Base-by-base conservation (phyloP, 2,888 invertebrate genomes). In the Trichogramma evanescens region DNA sequence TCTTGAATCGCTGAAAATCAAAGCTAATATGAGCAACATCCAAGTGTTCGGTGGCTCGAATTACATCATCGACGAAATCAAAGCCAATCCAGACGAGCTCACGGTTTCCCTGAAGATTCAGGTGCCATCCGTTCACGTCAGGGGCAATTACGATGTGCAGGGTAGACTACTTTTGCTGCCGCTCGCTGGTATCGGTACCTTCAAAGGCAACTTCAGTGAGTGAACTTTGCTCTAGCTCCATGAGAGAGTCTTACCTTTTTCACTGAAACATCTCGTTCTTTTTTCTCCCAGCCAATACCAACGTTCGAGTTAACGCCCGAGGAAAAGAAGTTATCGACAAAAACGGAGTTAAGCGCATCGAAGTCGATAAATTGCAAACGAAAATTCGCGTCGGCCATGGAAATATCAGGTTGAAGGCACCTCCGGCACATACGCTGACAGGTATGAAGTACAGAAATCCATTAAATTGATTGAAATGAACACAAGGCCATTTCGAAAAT, bases 11-110 rank as follows among this genome's bases (percentile, higher is more conserved):
- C 81, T 91, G 38, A 84, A 83, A 66, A 75, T 91, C 54, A 87
- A 87, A 69, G 89, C 90, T 0, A 83, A 84, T 4, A 82, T 89
- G 68, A 87, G 80, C 65, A 83, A 89, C 63, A 83, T 89, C 54
- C 82, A 82, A 63, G 83, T 89, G 0, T 78, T 79, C 55, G 91
- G 91, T 0, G 83, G 84, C 9, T 84, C 86, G 0, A 81, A 85
- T 64, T 88, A 86, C 68, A 79, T 82, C 40, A 79, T 91, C 43
- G 83, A 87, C 46, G 75, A 77, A 1, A 54, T 73, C 50, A 81
- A 81, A 54, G 79, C 80, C 41, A 78, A 82, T 69, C 78, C 81
- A 4, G 71, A 79, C 56, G 79, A 79, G 45, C 72, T 81, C 40
- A 68, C 74, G 6, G 79, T 81, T 26, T 77, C 76, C 64, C 67